phyloP scores from a whole-genome alignment of 2,888 invertebrate genomes.

The Thera britannica region DNA sequence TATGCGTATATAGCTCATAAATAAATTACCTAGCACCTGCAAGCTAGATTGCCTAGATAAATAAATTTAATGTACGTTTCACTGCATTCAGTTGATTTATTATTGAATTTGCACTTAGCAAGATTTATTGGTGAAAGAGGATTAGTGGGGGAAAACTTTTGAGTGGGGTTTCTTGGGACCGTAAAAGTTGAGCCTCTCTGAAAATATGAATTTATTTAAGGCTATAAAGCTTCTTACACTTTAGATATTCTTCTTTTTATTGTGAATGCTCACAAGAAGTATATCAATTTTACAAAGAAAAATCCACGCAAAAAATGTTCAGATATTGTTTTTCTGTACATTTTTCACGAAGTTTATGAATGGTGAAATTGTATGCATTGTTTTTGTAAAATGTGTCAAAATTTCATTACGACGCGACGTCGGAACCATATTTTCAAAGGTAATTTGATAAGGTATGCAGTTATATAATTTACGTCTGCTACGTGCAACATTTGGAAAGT shows the following conservation, averaged over 20 bases:
- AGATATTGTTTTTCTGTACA: too few relatives aligned
- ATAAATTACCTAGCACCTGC: constrained; percentile 78
- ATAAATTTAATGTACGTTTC: constrained; percentile 70
- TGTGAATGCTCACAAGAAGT: too few relatives aligned
- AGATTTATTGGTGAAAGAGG: constrained; percentile 33
- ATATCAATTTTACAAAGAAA: too few relatives aligned
- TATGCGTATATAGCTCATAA: constrained; percentile 65
- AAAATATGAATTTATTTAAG: constrained; percentile 30
- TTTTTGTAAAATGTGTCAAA: too few relatives aligned
- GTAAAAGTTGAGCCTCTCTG: constrained; percentile 24
- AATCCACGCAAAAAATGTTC: too few relatives aligned
- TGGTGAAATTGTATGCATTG: too few relatives aligned
- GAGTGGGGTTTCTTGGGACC: constrained; percentile 23
- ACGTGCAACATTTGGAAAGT: constrained; percentile 66
- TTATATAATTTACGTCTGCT: constrained; percentile 34
- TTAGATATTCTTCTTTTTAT: background rate
- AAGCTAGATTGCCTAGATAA: constrained; percentile 75
- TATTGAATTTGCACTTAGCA: constrained; percentile 40
- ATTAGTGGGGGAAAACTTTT: constrained; percentile 27
- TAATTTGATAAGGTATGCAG: background rate
- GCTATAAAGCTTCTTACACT: constrained; percentile 11
- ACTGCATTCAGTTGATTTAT: constrained; percentile 63
- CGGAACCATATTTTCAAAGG: too few relatives aligned
- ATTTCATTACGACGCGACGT: too few relatives aligned
- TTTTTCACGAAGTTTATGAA: too few relatives aligned